Conservation (phyloP, 2,113 vertebrate species). For the Pontoporia blainvillei region DNA sequence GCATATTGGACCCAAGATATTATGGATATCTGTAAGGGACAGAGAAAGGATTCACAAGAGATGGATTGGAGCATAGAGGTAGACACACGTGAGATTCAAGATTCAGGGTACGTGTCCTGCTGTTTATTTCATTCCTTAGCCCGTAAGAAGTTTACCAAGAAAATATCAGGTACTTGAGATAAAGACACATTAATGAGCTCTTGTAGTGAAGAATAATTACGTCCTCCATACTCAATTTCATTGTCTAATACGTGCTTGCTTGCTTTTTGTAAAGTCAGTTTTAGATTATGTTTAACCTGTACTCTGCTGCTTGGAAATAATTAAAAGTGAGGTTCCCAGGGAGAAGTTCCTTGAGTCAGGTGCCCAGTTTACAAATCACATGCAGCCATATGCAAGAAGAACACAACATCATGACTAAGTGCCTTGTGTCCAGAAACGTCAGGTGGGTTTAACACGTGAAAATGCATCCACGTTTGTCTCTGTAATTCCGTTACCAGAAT, state of each 20-base stretch:
- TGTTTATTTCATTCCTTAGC: fast-evolving
- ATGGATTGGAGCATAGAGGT: no score
- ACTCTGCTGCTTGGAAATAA: not conserved
- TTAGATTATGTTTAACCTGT: not conserved
- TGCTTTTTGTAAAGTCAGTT: not conserved
- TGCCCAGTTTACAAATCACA: not conserved
- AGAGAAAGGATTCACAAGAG: no score
- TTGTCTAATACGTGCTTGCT: not conserved
- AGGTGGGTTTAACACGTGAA: not conserved
- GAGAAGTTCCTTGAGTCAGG: not conserved
- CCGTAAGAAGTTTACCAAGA: no score
- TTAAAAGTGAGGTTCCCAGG: no score
- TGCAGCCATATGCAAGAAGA: not conserved
- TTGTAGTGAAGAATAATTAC: not conserved
- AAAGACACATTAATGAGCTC: no score
- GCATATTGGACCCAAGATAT: fast-evolving
- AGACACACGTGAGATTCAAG: fast-evolving
- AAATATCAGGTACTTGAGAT: not conserved
- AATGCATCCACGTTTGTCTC: not conserved
- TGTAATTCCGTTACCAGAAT: not conserved
- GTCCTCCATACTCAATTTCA: not conserved
- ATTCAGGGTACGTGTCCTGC: not conserved
- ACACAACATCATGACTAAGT: no score
- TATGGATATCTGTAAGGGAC: fast-evolving
- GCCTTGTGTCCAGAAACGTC: not conserved